Evolutionary conservation across 2,797 vertebrate species (phyloP), one percentile per base, ranked within the genome.

Genomic region (Myotis daubentonii): DNA sequence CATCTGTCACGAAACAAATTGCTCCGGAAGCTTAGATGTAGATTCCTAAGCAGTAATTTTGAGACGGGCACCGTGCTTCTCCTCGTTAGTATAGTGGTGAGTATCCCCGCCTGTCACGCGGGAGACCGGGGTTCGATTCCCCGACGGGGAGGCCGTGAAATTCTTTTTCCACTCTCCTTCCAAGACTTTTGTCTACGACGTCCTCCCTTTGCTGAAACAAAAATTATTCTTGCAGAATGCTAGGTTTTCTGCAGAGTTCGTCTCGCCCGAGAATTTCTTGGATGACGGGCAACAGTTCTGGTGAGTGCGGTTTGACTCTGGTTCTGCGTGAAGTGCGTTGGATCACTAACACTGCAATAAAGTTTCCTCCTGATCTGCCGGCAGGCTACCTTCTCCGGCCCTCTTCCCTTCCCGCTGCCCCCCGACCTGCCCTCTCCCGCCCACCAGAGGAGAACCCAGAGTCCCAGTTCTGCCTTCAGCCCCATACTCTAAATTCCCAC

Each of bases 11-110:
- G 0, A 3, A 65, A 3, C 33, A 8, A 33, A 2, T 2, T 10
- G 2, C 5, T 0, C 0, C 0, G 2, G 38, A 5, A n/a, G 0
- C 1, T 25, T 47, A 9, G 10, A 5, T 3, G 10, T 33, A 25
- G 2, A 5, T 74, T 72, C 16, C 0, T 83, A 80, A 0, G 2
- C 2, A 8, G 0, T 0, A 0, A 11, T 1, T 17, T 11, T 0
- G 0, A 6, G 2, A 0, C 0, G 0, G 0, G 0, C 0, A 0
- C 0, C 0, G 0, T 0, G 1, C 1, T 1, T 41, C 41, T 95
- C 95, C 93, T 96, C 96, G 94, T 96, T 94, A 96, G 96, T 96
- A 96, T 97, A 96, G 96, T 94, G 96, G 95, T 96, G 82, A 94
- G 95, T 96, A 96, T 97, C 95, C 88, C 95, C 93, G 93, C 95